Conservation (phyloP, 2,888 invertebrate species). For the Cremastinae sp. region DNA sequence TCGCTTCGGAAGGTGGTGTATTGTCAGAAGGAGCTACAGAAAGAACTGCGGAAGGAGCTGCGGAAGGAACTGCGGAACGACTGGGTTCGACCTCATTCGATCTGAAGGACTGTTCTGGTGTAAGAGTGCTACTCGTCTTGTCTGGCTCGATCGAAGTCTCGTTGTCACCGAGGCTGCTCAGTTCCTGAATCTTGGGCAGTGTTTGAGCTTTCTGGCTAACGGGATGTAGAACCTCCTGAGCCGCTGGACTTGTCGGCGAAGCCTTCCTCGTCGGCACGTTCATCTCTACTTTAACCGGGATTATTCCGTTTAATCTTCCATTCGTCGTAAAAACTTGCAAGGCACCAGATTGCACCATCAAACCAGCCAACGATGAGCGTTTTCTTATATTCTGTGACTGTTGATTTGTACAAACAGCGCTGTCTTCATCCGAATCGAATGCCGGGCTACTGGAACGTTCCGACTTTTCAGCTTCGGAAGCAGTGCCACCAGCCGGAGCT, state of each 20-base stretch:
- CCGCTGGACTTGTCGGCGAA: conserved; percentile 77
- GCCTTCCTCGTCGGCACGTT: conserved; percentile 65
- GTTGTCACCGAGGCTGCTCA: conserved; percentile 83
- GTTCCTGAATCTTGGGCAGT: conserved; percentile 85
- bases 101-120: conserved; percentile 75
- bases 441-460: conserved; percentile 95
- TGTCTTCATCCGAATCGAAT: conserved; percentile 97
- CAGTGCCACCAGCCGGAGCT: conserved; percentile 71
- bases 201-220: conserved; percentile 77
- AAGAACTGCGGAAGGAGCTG: no score
- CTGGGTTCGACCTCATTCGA: conserved; percentile 65
- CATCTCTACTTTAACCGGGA: conserved; percentile 70
- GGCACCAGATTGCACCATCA: conserved; percentile 86
- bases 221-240: conserved; percentile 62
- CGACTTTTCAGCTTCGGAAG: conserved; percentile 85
- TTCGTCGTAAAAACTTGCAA: conserved; percentile 78
- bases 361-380: conserved; percentile 85
- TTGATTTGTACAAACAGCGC: conserved; percentile 81
- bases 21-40: conserved; percentile 64
- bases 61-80: conserved; percentile 61
- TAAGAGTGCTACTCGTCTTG: conserved; percentile 77
- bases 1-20: conserved; percentile 68
- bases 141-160: conserved; percentile 81
- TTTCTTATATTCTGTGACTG: conserved; percentile 81
- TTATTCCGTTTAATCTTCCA: conserved; percentile 73